Evolutionary conservation across 2,888 invertebrate genomes (phyloP).

Genomic region (Ephialtes manifestator): DNA sequence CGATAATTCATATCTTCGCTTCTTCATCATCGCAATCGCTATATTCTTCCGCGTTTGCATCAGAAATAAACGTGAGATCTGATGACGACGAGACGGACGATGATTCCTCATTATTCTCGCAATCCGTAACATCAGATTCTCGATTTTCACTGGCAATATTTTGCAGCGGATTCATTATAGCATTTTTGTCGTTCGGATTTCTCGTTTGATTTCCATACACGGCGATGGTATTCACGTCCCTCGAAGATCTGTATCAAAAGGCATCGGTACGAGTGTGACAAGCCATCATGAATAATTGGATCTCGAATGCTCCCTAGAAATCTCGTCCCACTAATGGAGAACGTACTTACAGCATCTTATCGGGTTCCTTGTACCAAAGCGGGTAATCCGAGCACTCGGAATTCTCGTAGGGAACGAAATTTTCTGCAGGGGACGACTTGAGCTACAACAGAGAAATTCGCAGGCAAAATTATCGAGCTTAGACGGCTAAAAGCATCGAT

Average conservation of each 20-base stretch:
- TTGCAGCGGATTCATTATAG: slow-evolving; percentile 17
- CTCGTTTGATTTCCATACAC: slow-evolving; percentile 11
- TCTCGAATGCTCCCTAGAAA: slow-evolving; percentile 10
- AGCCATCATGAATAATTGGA: slow-evolving; percentile 56
- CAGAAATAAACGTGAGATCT: not conserved
- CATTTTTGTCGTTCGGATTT: not conserved
- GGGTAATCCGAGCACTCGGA: slow-evolving; percentile 73
- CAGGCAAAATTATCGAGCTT: not conserved
- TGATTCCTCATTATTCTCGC: slow-evolving; percentile 48
- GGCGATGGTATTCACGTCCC: slow-evolving; percentile 4
- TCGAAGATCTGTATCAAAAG: slow-evolving; percentile 33
- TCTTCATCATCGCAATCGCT: slow-evolving; percentile 31
- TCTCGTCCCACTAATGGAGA: slow-evolving; percentile 27
- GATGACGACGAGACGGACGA: slow-evolving; percentile 22
- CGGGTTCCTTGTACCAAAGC: slow-evolving; percentile 79
- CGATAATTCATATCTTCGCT: slow-evolving; percentile 39
- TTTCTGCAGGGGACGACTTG: slow-evolving; percentile 73
- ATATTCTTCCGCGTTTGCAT: slow-evolving; percentile 40
- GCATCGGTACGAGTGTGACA: slow-evolving; percentile 2
- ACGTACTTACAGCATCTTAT: slow-evolving; percentile 75
- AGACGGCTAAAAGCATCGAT: not conserved
- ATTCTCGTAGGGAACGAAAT: slow-evolving; percentile 74
- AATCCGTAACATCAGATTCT: slow-evolving; percentile 31
- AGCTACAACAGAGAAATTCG: slow-evolving; percentile 62
- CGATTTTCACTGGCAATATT: slow-evolving; percentile 20